These are phyloP conservation scores for Zosterops hypoxanthus DNA, from an alignment of 2,113 vertebrate species.

Conservation along the genomic window DNA sequence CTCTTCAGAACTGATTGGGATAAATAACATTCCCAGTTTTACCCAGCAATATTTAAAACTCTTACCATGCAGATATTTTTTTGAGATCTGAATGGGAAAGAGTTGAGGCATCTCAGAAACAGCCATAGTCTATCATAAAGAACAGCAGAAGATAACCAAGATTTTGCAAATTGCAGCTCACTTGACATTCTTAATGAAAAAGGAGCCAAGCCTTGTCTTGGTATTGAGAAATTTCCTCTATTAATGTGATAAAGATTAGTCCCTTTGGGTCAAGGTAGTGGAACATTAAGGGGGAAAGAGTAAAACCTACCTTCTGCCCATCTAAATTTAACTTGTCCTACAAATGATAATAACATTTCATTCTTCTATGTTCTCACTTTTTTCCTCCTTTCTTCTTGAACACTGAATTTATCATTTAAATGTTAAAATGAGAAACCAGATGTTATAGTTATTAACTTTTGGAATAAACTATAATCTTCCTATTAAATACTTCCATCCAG, in stretches of 20 bases:
- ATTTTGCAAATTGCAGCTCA: constrained; percentile 18
- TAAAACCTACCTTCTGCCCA: constrained; percentile 59
- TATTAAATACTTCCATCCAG: constrained; percentile 83
- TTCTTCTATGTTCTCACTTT: constrained; percentile 48
- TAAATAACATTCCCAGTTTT: constrained; percentile 46
- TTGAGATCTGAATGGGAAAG: constrained; percentile 59
- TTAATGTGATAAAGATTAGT: constrained; percentile 63
- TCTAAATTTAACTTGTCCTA: constrained; percentile 60
- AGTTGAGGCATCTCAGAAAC: constrained; percentile 63
- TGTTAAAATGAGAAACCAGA: constrained; percentile 82
- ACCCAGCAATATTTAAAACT: constrained; percentile 59
- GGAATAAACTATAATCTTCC: constrained; percentile 81
- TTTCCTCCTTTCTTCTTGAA: constrained; percentile 40
- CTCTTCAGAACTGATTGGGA: constrained; percentile 27
- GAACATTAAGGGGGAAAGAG: constrained; percentile 40
- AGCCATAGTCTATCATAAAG: constrained; percentile 59
- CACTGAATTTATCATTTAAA: constrained; percentile 74
- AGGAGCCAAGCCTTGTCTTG: background rate
- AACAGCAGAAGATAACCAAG: constrained; percentile 25
- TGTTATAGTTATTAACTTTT: constrained; percentile 83
- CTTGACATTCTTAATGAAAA: constrained; percentile 48
- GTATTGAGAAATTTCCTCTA: constrained; percentile 28
- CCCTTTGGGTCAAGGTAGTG: constrained; percentile 55
- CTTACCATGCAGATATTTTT: constrained; percentile 43
- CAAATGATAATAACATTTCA: constrained; percentile 60